Conservation (phyloP, 2,888 invertebrate species). For the Andricus quercusramuli region DNA sequence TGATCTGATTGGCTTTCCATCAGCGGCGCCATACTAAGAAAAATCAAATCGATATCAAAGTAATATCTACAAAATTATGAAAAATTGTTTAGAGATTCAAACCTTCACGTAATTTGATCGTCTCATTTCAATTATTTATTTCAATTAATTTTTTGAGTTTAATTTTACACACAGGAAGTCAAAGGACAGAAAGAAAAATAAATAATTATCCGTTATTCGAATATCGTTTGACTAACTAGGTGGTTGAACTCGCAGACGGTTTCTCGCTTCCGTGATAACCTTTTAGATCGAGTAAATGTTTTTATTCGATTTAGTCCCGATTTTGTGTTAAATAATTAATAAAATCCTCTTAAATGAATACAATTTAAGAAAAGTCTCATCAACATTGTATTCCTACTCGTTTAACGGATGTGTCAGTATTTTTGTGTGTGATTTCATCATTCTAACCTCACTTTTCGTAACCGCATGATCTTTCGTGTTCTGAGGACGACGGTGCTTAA, state of each 20-base stretch:
- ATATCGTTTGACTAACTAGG: slow-evolving; percentile 55
- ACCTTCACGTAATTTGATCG: not conserved
- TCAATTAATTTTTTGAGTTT: not conserved
- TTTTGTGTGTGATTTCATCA: slow-evolving; percentile 43
- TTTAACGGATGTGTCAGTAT: slow-evolving; percentile 7
- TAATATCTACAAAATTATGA: not conserved
- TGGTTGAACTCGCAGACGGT: slow-evolving; percentile 40
- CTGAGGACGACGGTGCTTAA: not conserved
- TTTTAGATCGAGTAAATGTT: not conserved
- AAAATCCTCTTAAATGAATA: not conserved
- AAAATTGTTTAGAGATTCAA: not conserved
- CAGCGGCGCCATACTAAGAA: not conserved
- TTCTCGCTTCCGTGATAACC: not conserved
- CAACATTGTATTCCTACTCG: not conserved
- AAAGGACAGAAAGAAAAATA: not conserved
- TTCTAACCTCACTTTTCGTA: slow-evolving; percentile 61
- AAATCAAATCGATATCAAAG: not conserved
- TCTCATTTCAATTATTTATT: not conserved
- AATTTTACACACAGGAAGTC: not conserved
- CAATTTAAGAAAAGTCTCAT: not conserved
- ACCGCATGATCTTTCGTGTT: not conserved
- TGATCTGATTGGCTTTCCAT: not conserved
- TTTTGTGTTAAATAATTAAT: not conserved
- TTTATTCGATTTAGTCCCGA: not conserved
- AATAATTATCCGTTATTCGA: not conserved